Base-by-base conservation (phyloP, 2,888 invertebrate genomes). In the Pyrrhopygopsis socrates region DNA sequence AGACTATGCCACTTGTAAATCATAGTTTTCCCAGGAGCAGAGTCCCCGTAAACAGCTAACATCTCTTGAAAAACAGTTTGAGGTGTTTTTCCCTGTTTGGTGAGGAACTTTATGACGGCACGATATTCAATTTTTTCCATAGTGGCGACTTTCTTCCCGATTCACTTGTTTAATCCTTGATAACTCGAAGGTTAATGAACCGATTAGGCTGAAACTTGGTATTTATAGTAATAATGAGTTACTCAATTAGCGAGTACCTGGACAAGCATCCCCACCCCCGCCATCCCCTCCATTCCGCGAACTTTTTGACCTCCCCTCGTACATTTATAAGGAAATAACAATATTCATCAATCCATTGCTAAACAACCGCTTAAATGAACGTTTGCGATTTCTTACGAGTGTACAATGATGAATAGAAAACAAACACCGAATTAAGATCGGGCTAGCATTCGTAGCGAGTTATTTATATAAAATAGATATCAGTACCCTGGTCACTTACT, bases 11-110 rank as follows among this genome's bases (percentile, higher is more conserved):
- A 34, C 6, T 34, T 34, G 34, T 34, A 77, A 77, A 68, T 34
- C 74, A 81, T 81, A n/a, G 78, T 81, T 50, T 50, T 34, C 34
- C 68, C 34, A 68, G 34, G 34, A n/a, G 68, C 68, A 68, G 68
- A 68, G 68, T 68, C 68, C 38, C 22, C 68, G 38, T 68, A 68
- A 68, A 68, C 68, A 5, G 68, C 38, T 68, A 68, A 68, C 34
- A 34, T 34, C 68, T 68, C 18, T 68, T 68, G 68, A 68, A 68
- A 68, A 34, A 68, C 27, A 5, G 67, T 67, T 38, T 68, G 68
- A 68, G 30, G 38, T 34, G 20, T 34, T 68, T 68, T 68, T 68
- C n/a, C 68, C n/a, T 50, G 50, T n/a, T 50, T 50, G 50, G 50
- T 81, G 11, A n/a, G 54, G 22, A 34, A 34, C 34, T 34, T 34